Conservation (phyloP, 2,797 vertebrate genomes). For the Cyclura pinguis region DNA sequence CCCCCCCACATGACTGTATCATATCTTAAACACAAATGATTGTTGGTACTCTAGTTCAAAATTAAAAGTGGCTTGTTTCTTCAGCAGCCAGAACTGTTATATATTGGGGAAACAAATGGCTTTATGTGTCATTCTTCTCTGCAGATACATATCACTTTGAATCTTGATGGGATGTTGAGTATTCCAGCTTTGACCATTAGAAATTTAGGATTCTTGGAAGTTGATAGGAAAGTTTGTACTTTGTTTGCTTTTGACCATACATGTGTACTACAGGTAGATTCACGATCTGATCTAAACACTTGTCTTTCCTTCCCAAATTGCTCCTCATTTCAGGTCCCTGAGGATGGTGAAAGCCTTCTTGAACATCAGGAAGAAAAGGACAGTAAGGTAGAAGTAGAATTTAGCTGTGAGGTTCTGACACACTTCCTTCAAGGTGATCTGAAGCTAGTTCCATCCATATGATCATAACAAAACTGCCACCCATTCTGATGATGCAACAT, state of each 20-base stretch:
- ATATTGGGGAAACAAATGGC: too few species aligned
- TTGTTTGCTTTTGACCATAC: slow-evolving; percentile 4
- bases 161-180: background rate
- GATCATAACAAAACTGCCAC: too few species aligned
- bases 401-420: background rate
- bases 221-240: background rate
- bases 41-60: background rate
- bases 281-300: background rate
- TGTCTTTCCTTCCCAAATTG: background rate
- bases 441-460: too few species aligned
- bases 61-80: background rate
- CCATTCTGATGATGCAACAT: background rate
- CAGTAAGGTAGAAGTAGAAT: background rate
- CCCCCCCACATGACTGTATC: background rate
- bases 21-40: background rate
- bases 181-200: background rate
- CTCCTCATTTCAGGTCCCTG: background rate
- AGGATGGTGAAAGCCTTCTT: background rate
- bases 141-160: background rate
- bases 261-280: background rate
- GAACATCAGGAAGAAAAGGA: background rate
- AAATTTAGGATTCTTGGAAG: background rate
- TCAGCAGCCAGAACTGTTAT: background rate
- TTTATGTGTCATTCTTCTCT: background rate
- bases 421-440: background rate